Base-by-base conservation (phyloP, 2,113 vertebrate species). In the Ailuropoda melanoleuca region DNA sequence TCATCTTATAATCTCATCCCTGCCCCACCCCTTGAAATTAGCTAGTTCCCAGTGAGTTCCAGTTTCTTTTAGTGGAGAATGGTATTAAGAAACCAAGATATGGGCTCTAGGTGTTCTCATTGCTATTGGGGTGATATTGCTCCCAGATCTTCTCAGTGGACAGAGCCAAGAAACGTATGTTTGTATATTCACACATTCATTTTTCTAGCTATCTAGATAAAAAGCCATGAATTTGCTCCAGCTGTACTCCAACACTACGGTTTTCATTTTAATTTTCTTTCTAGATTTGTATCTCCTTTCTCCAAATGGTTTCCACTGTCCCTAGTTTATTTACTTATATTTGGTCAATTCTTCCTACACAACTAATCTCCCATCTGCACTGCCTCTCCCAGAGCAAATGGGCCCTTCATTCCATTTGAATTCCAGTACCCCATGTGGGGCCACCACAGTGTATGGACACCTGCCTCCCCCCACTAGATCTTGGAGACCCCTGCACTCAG, bases 371-470 rank as follows among this genome's bases (percentile, higher is more conserved):
- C 56, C n/a, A 4, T 31, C 60, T 74, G 56, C 3, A 9, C 56
- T 37, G 12, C 21, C 18, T 48, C 12, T 23, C 55, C 26, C 11
- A 8, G 24, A 72, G 23, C 70, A 64, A 34, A 37, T n/a, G 15
- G 24, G 2, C 17, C 15, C 21, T 26, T 31, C 8, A 8, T 37
- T 37, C 58, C n/a, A 34, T 88, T 58, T 83, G 89, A 53, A 50
- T 68, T 82, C 88, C 8, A 39, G 10, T 39, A n/a, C 4, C 13
- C 31, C 37, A 21, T 23, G 1, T 21, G 43, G 31, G 39, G 23
- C n/a, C 39, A 53, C 21, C 0, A 6, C 4, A 37, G n/a, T 1
- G 1, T 26, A 23, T 48, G n/a, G 58, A 55, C 19, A 55, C 13
- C 37, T 8, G 34, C n/a, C 77, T 77, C 13, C 4, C 26, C 21